phyloP scores from a whole-genome alignment of 2,797 vertebrate species.

The Tympanoctomys barrerae region DNA sequence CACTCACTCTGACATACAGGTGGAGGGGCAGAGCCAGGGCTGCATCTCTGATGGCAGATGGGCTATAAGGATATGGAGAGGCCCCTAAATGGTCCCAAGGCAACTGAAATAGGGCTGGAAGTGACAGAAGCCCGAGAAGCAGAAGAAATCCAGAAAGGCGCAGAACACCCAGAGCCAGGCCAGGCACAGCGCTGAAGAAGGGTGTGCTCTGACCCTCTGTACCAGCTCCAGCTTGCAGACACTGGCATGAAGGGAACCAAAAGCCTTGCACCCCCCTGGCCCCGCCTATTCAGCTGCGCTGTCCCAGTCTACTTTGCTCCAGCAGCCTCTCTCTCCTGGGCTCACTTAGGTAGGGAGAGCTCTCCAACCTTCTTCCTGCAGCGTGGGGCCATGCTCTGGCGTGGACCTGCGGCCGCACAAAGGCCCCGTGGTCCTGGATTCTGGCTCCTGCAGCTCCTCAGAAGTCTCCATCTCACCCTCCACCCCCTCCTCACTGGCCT shows the following conservation, averaged over 20 bases:
- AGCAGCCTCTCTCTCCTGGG: not conserved
- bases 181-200: rapidly evolving
- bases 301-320: no score
- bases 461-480: not conserved
- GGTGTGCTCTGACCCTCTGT: rapidly evolving
- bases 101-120: not conserved
- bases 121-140: not conserved
- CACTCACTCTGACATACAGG: not conserved
- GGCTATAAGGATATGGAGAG: not conserved
- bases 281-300: rapidly evolving
- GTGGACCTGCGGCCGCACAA: not conserved
- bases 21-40: not conserved
- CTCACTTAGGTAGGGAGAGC: not conserved
- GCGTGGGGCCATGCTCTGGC: not conserved
- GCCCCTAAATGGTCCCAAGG: no score
- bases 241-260: no score
- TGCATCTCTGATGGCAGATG: not conserved
- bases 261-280: not conserved
- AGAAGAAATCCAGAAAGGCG: not conserved
- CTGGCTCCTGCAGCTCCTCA: not conserved
- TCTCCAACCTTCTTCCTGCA: not conserved
- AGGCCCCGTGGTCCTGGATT: not conserved
- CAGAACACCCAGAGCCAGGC: not conserved
- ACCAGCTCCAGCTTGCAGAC: not conserved
- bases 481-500: not conserved